Evolutionary conservation across 2,888 invertebrate genomes (phyloP).

Genomic region (Molanna angustata): DNA sequence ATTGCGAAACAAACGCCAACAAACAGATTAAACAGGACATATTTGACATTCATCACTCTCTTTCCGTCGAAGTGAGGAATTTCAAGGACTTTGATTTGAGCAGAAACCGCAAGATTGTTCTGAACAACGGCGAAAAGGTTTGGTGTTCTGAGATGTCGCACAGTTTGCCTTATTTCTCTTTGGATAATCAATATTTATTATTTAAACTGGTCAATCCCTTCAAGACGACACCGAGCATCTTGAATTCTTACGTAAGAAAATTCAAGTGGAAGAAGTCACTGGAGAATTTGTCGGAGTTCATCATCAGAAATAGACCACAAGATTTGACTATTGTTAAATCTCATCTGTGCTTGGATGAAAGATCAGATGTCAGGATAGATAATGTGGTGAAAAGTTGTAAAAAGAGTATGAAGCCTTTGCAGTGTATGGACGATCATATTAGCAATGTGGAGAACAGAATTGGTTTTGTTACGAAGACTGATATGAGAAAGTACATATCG

Average conservation of each 20-base stretch:
- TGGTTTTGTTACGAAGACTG: conserved; percentile 13
- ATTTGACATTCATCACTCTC: conserved; percentile 7
- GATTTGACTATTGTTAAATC: not conserved
- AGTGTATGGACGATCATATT: conserved; percentile 4
- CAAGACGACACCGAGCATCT: conserved; percentile 2
- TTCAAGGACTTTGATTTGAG: conserved; percentile 11
- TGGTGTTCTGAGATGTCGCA: conserved; percentile 13
- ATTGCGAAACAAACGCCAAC: conserved; percentile 12
- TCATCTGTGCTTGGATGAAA: conserved; percentile 6
- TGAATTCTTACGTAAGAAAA: conserved; percentile 3
- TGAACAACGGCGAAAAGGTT: conserved; percentile 20
- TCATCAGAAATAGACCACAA: conserved; percentile 5
- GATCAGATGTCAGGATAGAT: conserved; percentile 9
- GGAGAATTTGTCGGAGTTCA: not conserved
- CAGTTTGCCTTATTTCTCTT: not conserved
- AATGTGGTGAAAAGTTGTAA: conserved; percentile 15
- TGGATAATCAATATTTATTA: conserved; percentile 11
- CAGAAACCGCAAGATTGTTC: conserved; percentile 14
- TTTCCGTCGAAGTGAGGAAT: conserved; percentile 10
- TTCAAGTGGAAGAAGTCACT: conserved; percentile 15
- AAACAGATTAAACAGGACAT: conserved; percentile 17
- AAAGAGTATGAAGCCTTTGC: conserved; percentile 18
- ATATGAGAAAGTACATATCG: conserved; percentile 20
- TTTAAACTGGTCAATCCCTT: conserved; percentile 16
- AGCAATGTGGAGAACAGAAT: conserved; percentile 9